Base-by-base conservation (phyloP, 1,140 invertebrate species). In the Cyclargus thomasi region DNA sequence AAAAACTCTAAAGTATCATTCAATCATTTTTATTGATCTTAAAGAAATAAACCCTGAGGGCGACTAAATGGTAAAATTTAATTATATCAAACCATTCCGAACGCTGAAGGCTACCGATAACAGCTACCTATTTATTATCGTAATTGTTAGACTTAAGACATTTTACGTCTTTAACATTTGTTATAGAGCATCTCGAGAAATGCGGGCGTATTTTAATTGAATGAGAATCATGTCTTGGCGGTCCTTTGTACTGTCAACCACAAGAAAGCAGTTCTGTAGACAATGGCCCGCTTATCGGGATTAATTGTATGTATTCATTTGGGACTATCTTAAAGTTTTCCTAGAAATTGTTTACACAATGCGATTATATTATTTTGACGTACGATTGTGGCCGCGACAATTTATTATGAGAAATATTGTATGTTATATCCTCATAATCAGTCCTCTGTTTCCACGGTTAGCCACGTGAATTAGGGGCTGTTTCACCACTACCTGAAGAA, bases 201-300 rank as follows among this genome's bases (percentile, higher is more conserved):
- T 67, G 71, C 73, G 73, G 67, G 64, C 63, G 63, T 72, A 75
- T 75, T 75, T 75, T 75, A 75, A 75, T 75, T 73, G 74, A 75
- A 66, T 69, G 62, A 55, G 67, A 70, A 70, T 75, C 70, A 69
- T 72, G 67, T 69, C 62, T 73, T 67, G 65, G 57, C 62, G 29
- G 62, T 64, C 71, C 67, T 75, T 72, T 71, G 69, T 73, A 35
- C 55, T 68, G 47, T 68, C 62, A 66, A 68, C 64, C 64, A 57
- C 55, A 65, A 68, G 65, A 47, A 63, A 65, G 71, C 68, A 70
- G 62, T 65, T 63, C 23, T 62, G 55, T 67, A 70, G 70, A 74
- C 70, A 74, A 74, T 72, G 66, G 64, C n/a, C 23, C 63, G 64
- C 65, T 64, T 70, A 64, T 70, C 65, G 66, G 53, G 59, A 62